A percentile compares a stretch with the other conserved stretches of the same genome.
These are phyloP conservation scores for Miniopterus natalensis DNA, from an alignment of 2,113 vertebrate genomes.

Conservation along the genomic window DNA sequence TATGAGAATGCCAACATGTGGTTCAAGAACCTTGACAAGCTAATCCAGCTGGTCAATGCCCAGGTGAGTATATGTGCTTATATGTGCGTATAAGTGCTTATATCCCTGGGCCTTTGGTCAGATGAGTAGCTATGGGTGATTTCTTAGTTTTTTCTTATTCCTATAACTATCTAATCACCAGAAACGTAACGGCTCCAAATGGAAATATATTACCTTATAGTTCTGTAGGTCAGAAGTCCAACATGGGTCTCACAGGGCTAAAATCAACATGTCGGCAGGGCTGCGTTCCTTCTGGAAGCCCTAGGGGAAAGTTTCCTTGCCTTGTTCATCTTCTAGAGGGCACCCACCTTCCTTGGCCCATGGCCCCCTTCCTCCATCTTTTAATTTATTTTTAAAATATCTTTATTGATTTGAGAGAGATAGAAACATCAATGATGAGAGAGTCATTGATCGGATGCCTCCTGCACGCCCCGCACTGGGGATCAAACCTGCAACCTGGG, in stretches of 20 bases:
- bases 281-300: not conserved
- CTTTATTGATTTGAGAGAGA: too few species aligned
- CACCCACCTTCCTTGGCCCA: not conserved
- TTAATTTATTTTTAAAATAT: too few species aligned
- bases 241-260: not conserved
- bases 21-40: conserved; percentile 97
- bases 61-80: conserved; percentile 73
- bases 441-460: too few species aligned
- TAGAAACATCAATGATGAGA: too few species aligned
- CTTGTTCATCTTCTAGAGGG: not conserved
- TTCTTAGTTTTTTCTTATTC: not conserved
- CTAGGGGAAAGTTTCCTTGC: not conserved
- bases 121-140: not conserved
- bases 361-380: not conserved
- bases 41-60: conserved; percentile 92
- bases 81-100: not conserved
- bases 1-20: conserved; percentile 95
- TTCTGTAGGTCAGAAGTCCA: not conserved
- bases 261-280: not conserved
- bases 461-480: too few species aligned
- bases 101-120: not conserved
- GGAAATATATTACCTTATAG: not conserved
- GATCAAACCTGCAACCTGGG: too few species aligned
- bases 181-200: not conserved
- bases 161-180: not conserved